phyloP scores from a whole-genome alignment of 2,888 invertebrate species.

The Augiades crinisus region DNA sequence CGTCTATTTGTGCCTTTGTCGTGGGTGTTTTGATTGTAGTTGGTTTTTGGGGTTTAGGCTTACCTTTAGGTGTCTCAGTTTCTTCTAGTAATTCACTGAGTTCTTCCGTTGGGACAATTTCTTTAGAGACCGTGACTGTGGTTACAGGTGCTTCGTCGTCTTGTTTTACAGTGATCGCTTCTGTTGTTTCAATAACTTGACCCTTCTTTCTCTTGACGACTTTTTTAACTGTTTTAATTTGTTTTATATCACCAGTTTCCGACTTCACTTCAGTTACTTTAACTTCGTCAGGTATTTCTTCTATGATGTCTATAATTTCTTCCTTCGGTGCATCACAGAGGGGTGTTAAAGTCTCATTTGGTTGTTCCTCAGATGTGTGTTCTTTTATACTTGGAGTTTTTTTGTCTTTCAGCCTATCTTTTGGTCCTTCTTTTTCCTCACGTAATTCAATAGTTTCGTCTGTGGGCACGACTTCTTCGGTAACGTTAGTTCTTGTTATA shows the following conservation, averaged over 20 bases:
- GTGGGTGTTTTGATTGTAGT: slow-evolving; percentile 36
- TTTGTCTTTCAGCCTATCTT: slow-evolving; percentile 1
- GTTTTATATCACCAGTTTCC: too few species aligned
- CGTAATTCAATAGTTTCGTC: slow-evolving; percentile 45
- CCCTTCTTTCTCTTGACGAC: too few species aligned
- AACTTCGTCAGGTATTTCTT: slow-evolving; percentile 41
- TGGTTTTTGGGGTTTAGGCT: slow-evolving; percentile 44
- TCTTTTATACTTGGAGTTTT: background rate
- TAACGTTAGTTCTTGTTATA: slow-evolving; percentile 34
- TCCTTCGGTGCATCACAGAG: slow-evolving; percentile 33
- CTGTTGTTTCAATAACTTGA: slow-evolving; percentile 28
- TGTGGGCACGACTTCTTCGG: slow-evolving; percentile 32
- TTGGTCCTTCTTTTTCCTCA: slow-evolving; percentile 37
- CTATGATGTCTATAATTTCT: slow-evolving; percentile 20
- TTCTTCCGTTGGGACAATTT: slow-evolving; percentile 31
- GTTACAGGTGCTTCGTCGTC: slow-evolving; percentile 38
- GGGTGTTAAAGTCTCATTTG: slow-evolving; percentile 33
- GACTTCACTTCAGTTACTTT: too few species aligned
- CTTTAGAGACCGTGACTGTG: slow-evolving; percentile 31
- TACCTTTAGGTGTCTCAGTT: slow-evolving; percentile 38
- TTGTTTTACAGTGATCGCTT: too few species aligned
- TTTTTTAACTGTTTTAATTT: too few species aligned
- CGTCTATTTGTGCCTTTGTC: slow-evolving; percentile 33
- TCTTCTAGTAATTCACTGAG: slow-evolving; percentile 39
- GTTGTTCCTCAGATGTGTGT: slow-evolving; percentile 28